A percentile compares a stretch with the other conserved stretches of the same genome.
phyloP scores from a whole-genome alignment of 2,888 invertebrate species.

The Iphiclides podalirius region DNA sequence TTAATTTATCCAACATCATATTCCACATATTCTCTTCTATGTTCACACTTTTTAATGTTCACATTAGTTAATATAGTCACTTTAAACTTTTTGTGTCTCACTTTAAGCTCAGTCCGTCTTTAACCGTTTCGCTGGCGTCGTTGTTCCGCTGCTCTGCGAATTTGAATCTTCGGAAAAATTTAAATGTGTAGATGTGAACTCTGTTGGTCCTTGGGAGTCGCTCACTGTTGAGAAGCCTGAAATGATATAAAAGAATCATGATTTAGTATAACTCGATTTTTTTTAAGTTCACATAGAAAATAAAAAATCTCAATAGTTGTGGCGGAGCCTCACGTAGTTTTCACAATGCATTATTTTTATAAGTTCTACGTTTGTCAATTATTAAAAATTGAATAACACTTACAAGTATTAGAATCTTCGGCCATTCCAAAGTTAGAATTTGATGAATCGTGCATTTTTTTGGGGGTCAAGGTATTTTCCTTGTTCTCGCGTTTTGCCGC shows the following conservation, averaged over 20 bases:
- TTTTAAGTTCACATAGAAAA: too few relatives aligned
- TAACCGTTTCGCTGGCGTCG: slow-evolving; percentile 85
- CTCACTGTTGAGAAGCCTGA: slow-evolving; percentile 94
- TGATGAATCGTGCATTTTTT: slow-evolving; percentile 85
- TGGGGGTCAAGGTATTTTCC: slow-evolving; percentile 86
- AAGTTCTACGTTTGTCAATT: too few relatives aligned
- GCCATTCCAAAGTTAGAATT: slow-evolving; percentile 90
- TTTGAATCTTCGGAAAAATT: slow-evolving; percentile 95
- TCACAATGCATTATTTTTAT: too few relatives aligned
- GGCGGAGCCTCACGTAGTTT: too few relatives aligned
- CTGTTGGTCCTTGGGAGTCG: slow-evolving; percentile 93
- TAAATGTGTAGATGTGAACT: slow-evolving; percentile 91
- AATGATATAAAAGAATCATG: slow-evolving; percentile 30
- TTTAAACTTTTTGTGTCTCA: slow-evolving; percentile 26
- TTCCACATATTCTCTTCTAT: too few relatives aligned
- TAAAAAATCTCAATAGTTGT: too few relatives aligned
- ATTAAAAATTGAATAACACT: slow-evolving; percentile 43
- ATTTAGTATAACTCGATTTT: too few relatives aligned
- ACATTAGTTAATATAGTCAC: slow-evolving; percentile 3
- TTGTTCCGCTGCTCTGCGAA: slow-evolving; percentile 91
- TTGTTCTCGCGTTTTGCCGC: slow-evolving; percentile 86
- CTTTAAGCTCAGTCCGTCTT: slow-evolving; percentile 86
- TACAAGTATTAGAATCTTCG: slow-evolving; percentile 95
- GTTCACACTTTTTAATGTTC: slow-evolving; percentile 14
- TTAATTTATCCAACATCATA: too few relatives aligned